Evolutionary conservation across 2,113 vertebrate genomes (phyloP).

Genomic region (Vanacampus margaritifer): DNA sequence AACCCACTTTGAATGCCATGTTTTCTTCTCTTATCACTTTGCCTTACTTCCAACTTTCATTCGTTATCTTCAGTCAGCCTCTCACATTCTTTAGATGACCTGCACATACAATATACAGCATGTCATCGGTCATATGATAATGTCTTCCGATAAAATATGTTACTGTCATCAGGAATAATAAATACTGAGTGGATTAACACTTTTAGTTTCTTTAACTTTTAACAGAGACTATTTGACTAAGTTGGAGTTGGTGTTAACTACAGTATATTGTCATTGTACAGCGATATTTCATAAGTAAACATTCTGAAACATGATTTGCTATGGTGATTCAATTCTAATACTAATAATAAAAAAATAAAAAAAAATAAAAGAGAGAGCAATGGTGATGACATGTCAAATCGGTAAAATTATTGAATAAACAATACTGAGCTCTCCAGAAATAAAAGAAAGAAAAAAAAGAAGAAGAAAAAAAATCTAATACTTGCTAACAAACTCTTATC

Average conservation of each 20-base stretch:
- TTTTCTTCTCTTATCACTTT: slow-evolving; percentile 34
- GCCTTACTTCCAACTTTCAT: slow-evolving; percentile 13
- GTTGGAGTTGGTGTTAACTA: neutral
- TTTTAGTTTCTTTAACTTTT: neutral
- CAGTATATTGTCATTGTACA: neutral
- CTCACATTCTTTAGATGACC: slow-evolving; percentile 8
- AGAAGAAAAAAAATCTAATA: no score
- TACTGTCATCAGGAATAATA: neutral
- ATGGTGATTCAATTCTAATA: no score
- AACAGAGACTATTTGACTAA: neutral
- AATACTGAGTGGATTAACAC: neutral
- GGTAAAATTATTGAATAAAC: no score
- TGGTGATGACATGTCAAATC: no score
- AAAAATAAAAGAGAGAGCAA: no score
- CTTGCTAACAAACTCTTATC: slow-evolving; percentile 10
- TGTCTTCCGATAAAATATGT: neutral
- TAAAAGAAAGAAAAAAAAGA: no score
- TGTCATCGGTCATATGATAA: no score
- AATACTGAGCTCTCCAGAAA: no score
- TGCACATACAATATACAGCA: slow-evolving; percentile 2
- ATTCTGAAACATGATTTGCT: neutral
- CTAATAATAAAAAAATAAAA: no score
- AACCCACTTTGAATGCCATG: slow-evolving; percentile 15
- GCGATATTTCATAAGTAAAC: neutral
- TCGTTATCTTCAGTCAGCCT: slow-evolving; percentile 26